These are phyloP conservation scores for Oxytorus armatus DNA, from an alignment of 2,888 invertebrate genomes.

Conservation along the genomic window DNA sequence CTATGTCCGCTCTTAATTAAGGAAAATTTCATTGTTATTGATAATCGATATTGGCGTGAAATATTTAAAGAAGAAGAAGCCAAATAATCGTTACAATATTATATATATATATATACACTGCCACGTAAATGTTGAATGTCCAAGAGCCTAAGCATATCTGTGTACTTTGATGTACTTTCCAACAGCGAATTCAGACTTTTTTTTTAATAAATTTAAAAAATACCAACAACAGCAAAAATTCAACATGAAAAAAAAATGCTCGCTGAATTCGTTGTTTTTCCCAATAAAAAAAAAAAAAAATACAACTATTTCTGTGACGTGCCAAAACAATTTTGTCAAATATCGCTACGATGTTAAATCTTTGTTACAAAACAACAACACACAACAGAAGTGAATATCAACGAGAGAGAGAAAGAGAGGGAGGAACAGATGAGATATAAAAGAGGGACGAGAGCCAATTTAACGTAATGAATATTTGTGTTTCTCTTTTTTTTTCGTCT, in stretches of 20 bases:
- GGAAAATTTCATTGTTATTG: too few species aligned
- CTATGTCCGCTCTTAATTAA: too few species aligned
- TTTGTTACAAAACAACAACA: slow-evolving; percentile 28
- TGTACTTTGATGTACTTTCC: slow-evolving; percentile 77
- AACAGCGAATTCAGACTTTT: slow-evolving; percentile 70
- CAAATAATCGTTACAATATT: not conserved
- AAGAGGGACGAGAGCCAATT: slow-evolving; percentile 61
- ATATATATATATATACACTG: slow-evolving; percentile 66
- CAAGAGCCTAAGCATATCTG: slow-evolving; percentile 70
- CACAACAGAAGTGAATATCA: slow-evolving; percentile 20
- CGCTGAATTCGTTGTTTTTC: slow-evolving; percentile 54
- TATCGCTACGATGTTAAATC: slow-evolving; percentile 21
- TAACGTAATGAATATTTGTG: slow-evolving; percentile 80
- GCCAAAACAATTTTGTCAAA: not conserved
- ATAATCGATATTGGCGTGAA: not conserved
- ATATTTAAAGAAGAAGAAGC: slow-evolving; percentile 19
- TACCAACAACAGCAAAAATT: too few species aligned
- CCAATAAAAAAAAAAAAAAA: too few species aligned
- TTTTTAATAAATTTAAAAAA: not conserved
- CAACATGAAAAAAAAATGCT: not conserved
- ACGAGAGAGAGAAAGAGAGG: slow-evolving; percentile 9
- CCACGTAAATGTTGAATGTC: slow-evolving; percentile 65
- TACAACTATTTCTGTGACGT: slow-evolving; percentile 47
- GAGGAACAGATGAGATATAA: slow-evolving; percentile 11
- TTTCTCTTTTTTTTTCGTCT: slow-evolving; percentile 83